phyloP scores from a whole-genome alignment of 1,140 invertebrate genomes.

The Stenopsyche tienmushanensis region DNA sequence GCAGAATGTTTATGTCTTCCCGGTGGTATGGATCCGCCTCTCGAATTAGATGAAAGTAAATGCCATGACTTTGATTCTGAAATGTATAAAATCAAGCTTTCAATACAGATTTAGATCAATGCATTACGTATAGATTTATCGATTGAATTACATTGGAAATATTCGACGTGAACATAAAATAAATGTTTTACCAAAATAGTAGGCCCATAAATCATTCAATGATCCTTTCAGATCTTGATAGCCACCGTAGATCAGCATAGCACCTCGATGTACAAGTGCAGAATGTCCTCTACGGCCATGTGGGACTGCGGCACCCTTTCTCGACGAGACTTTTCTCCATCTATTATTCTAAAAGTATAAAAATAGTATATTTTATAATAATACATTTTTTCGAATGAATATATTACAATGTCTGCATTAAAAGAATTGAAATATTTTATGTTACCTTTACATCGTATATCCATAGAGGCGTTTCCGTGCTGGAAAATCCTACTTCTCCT shows the following conservation, averaged over 20 bases:
- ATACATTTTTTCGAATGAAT: neutral
- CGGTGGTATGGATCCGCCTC: conserved; percentile 59
- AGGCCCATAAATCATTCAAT: conserved; percentile 83
- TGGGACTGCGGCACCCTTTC: conserved; percentile 63
- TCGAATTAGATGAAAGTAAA: conserved; percentile 56
- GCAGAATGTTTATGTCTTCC: conserved; percentile 84
- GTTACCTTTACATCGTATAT: conserved; percentile 77
- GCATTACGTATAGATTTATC: too few relatives aligned
- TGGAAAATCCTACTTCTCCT: conserved; percentile 80
- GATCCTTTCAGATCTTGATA: conserved; percentile 86
- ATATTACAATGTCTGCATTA: neutral
- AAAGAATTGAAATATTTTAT: conserved; percentile 1
- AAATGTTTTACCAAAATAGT: conserved; percentile 71
- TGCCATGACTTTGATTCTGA: conserved; percentile 78
- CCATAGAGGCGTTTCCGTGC: conserved; percentile 85
- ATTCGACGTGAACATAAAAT: too few relatives aligned
- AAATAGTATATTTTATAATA: neutral
- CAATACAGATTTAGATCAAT: neutral
- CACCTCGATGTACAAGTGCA: conserved; percentile 74
- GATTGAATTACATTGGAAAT: too few relatives aligned
- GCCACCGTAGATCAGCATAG: conserved; percentile 86
- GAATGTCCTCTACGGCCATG: conserved; percentile 80
- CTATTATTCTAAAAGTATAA: conserved; percentile 56
- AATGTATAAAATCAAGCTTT: conserved; percentile 33
- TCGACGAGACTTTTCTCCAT: conserved; percentile 65